phyloP scores from a whole-genome alignment of 2,888 invertebrate species.

The Eurois occulta region DNA sequence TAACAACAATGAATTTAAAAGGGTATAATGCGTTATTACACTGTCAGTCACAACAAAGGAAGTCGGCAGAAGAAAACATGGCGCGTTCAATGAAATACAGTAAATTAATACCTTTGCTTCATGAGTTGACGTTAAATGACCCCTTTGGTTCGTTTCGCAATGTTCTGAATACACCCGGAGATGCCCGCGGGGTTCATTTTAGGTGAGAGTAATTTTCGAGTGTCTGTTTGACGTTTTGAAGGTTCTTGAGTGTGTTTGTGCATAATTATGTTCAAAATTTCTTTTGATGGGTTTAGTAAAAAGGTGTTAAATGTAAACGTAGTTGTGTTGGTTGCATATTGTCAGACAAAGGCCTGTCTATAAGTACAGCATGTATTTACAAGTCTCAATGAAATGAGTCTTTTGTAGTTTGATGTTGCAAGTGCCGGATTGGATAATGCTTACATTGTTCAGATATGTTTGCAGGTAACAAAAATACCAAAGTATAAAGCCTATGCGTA shows the following conservation, averaged over 20 bases:
- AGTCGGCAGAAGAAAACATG: conserved; percentile 56
- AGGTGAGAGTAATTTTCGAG: conserved; percentile 52
- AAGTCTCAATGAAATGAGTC: neutral
- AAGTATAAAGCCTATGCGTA: neutral
- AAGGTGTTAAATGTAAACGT: neutral
- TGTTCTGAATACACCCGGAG: conserved; percentile 51
- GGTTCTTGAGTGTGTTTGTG: conserved; percentile 23
- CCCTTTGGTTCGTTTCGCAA: conserved; percentile 62
- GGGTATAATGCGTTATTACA: conserved; percentile 59
- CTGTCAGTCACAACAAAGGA: conserved; percentile 62
- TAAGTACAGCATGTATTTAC: neutral
- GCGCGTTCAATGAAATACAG: conserved; percentile 68
- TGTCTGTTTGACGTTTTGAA: conserved; percentile 55
- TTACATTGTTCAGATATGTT: neutral
- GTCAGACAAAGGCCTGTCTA: neutral
- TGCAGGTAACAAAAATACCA: neutral
- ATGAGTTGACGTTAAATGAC: conserved; percentile 68
- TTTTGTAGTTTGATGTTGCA: neutral
- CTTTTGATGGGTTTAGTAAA: neutral
- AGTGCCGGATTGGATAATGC: conserved; percentile 1
- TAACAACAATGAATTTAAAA: conserved; percentile 58
- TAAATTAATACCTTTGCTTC: conserved; percentile 75
- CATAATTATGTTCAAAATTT: conserved; percentile 33
- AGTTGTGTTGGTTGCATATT: neutral
- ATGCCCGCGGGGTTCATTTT: conserved; percentile 56